Conservation (phyloP, 2,797 vertebrate species). For the Borostomias antarcticus region DNA sequence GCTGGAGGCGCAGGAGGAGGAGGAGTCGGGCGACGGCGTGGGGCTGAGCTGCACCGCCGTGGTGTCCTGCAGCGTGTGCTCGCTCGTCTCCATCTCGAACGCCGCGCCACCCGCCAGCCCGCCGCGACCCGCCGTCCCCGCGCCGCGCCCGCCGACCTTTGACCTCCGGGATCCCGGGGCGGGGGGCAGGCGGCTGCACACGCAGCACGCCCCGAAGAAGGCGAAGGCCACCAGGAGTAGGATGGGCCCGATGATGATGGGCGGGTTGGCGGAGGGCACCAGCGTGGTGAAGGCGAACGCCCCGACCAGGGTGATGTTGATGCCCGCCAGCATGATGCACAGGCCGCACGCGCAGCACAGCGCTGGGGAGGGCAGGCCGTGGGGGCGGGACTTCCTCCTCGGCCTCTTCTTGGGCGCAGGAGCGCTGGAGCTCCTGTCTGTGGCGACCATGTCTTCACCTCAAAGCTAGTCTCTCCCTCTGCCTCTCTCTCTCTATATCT, state of each 20-base stretch:
- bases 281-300: constrained; percentile 92
- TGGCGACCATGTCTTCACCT: constrained; percentile 70
- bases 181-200: constrained; percentile 85
- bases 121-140: constrained; percentile 77
- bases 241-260: constrained; percentile 91
- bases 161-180: constrained; percentile 71
- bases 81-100: constrained; percentile 95
- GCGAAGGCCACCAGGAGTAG: constrained; percentile 88
- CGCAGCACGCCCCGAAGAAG: constrained; percentile 91
- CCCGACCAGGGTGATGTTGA: constrained; percentile 96
- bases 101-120: constrained; percentile 69
- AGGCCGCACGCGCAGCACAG: constrained; percentile 95
- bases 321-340: constrained; percentile 95
- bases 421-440: constrained; percentile 74
- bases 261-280: constrained; percentile 86
- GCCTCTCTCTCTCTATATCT: not conserved
- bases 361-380: constrained; percentile 88
- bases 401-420: constrained; percentile 73
- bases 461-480: constrained; percentile 4
- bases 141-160: constrained; percentile 74
- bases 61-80: constrained; percentile 94
- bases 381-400: constrained; percentile 69
- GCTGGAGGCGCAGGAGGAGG: constrained; percentile 65
- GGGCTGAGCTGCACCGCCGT: constrained; percentile 84
- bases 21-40: constrained; percentile 66